Conservation (phyloP, 1,140 invertebrate species). For the Notospermus geniculatus region DNA sequence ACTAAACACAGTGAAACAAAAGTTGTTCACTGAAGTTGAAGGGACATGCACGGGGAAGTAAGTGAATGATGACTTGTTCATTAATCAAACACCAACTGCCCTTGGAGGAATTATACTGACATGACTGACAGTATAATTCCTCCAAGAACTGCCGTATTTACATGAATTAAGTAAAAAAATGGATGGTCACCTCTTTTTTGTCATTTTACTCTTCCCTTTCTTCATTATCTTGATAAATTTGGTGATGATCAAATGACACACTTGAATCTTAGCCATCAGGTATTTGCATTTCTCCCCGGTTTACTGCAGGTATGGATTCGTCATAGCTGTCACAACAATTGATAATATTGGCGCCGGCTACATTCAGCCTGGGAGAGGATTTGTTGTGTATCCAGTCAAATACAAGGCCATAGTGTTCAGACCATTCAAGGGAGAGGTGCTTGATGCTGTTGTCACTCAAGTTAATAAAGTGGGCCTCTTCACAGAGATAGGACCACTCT, state of each 20-base stretch:
- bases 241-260: no score
- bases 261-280: no score
- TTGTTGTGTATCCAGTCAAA: constrained; percentile 98
- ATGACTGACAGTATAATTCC: no score
- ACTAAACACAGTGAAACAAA: constrained; percentile 96
- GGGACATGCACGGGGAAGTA: constrained; percentile 97
- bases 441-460: constrained; percentile 98
- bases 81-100: no score
- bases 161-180: no score
- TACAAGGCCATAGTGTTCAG: constrained; percentile 99
- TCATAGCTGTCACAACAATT: constrained; percentile 98
- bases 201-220: no score
- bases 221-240: no score
- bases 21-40: constrained; percentile 98
- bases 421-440: constrained; percentile 98
- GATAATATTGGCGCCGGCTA: constrained; percentile 97
- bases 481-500: constrained; percentile 96
- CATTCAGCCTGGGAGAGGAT: constrained; percentile 96
- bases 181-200: no score
- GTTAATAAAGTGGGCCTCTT: constrained; percentile 99
- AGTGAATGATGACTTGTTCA: no score
- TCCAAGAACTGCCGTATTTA: no score
- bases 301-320: constrained; percentile 95
- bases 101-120: no score
- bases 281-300: no score